Evolutionary conservation across 2,113 vertebrate genomes (phyloP).

Genomic region (Lanius ludovicianus): DNA sequence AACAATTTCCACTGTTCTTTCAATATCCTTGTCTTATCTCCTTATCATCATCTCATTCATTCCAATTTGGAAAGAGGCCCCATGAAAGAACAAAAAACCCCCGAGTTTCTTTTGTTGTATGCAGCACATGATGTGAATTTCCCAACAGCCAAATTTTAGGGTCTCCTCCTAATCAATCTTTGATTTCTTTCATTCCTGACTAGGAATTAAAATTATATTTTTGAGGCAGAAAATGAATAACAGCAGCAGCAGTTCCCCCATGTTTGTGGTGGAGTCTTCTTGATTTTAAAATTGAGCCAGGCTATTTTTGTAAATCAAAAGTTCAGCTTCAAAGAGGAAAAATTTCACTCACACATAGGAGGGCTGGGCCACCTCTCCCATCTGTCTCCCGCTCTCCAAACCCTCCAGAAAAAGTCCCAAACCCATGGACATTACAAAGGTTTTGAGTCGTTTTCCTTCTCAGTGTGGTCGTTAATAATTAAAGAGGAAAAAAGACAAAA

Average conservation of each 20-base stretch:
- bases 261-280: background rate
- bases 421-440: background rate
- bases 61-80: background rate
- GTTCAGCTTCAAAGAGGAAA: background rate
- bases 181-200: background rate
- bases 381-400: background rate
- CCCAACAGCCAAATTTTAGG: background rate
- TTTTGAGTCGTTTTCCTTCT: background rate
- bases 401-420: background rate
- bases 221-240: background rate
- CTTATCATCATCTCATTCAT: conserved; percentile 33
- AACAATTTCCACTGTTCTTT: background rate
- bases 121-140: background rate
- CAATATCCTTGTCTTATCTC: background rate
- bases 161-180: background rate
- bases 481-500: background rate
- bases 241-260: background rate
- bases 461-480: background rate
- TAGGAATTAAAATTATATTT: background rate
- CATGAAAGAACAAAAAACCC: background rate
- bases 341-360: background rate
- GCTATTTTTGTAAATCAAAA: background rate
- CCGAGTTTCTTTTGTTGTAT: background rate
- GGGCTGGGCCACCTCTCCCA: background rate
- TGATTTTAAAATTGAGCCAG: accelerated